Evolutionary conservation across 2,888 invertebrate species (phyloP), one percentile per base, ranked within the genome.

Genomic region (Drepanosiphum platanoidis): DNA sequence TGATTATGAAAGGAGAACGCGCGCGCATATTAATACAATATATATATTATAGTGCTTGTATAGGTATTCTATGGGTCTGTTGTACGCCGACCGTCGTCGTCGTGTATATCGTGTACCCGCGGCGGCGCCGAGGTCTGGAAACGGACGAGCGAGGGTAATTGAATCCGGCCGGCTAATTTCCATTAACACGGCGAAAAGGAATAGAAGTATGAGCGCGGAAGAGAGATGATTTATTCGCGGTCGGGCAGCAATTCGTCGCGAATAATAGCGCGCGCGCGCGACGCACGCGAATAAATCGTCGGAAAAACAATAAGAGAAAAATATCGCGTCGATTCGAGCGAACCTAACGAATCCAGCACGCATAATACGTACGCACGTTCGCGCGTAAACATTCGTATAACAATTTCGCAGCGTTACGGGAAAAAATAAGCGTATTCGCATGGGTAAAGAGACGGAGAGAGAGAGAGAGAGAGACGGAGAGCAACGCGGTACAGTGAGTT

Each of bases 1-100:
- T 74, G 61, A 74, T 70, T 66, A 46, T 74, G 74, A 83, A 66
- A 74, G 82, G 72, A 82, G 18, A 42, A 42, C 30, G 22, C 30
- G 61, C 5, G 39, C 32, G 72, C 27, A 66, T 66, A 74, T 64
- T 81, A 68, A 32, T 70, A 13, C 7, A 42, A 27, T 61, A 27
- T 61, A n/a, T 27, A 46, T 46, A 46, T 32, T 78, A 78, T 8
- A 18, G 61, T 34, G 9, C 18, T 9, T n/a, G 22, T 13, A 1
- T 75, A 75, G 22, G 52, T 34, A 22, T 34, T n/a, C n/a, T n/a
- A n/a, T n/a, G n/a, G 32, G 34, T 75, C 32, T n/a, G 32, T 32
- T 46, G 68, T 11, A 13, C 36, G n/a, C 3, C 1, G 27, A 9
- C 58, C 36, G 11, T 61, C n/a, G n/a, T n/a, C n/a, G n/a, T n/a